Evolutionary conservation across 2,113 vertebrate species (phyloP), one percentile per base, ranked within the genome.

Genomic region (Ariopsis seemanni): DNA sequence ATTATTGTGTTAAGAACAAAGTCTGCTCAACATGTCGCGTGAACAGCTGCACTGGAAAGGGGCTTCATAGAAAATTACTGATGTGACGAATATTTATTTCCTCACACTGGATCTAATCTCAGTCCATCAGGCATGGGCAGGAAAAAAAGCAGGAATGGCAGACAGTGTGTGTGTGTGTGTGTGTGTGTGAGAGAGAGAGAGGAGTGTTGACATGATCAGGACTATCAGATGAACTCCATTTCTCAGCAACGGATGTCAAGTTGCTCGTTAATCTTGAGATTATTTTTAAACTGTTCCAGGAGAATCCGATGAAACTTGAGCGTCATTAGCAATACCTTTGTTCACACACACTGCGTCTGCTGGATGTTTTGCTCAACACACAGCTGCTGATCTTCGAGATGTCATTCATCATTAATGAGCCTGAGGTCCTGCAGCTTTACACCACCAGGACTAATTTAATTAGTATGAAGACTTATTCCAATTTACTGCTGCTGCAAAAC

Each of bases 371-470:
- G 52, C 30, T 74, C n/a, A 11, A 22, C 52, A 25, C 58, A 30
- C 72, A 63, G 74, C 22, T 79, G 85, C 34, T 79, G 67, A 62
- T 79, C 85, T 72, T 84, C 12, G 17, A 71, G 82, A 84, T 5
- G 4, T 85, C 72, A 52, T 85, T 78, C 55, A 85, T 50, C 34
- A 62, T 77, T 85, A 9, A 85, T 75, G 57, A 63, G 4, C 30
- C 25, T 5, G 15, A 78, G 34, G 25, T 48, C 55, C 48, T 62
- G 11, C 58, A 12, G 17, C 74, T 62, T 58, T 62, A 78, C 85
- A 85, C 42, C 17, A 8, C 9, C n/a, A 65, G 48, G 17, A 65
- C 48, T 20, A 53, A 25, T 57, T 65, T 65, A 57, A 63, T 83
- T 79, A 80, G 14, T n/a, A 22, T 55, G 55, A 65, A 42, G 17